Evolutionary conservation across 2,797 vertebrate species (phyloP).

Genomic region (Aselliscus stoliczkanus): DNA sequence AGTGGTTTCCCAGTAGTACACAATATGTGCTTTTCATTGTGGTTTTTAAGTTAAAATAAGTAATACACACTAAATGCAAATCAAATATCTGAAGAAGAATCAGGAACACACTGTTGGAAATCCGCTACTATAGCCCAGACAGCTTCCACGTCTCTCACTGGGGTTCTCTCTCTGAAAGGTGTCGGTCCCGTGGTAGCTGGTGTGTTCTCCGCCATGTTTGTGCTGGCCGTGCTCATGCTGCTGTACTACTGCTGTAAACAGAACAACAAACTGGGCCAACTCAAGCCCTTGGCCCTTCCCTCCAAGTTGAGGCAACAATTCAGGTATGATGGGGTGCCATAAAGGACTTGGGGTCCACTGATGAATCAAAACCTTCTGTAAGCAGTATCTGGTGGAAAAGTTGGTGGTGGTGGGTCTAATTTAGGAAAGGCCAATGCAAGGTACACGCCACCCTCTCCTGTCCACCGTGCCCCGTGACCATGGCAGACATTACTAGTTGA

Average conservation of each 20-base stretch:
- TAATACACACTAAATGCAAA: neutral
- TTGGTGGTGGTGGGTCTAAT: neutral
- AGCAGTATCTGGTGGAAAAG: neutral
- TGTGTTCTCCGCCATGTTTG: constrained; percentile 69
- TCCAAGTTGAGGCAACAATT: constrained; percentile 77
- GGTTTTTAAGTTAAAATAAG: neutral
- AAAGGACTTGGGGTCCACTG: neutral
- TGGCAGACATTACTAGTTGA: neutral
- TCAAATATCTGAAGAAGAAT: neutral
- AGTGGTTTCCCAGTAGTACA: neutral
- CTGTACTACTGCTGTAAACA: constrained; percentile 74
- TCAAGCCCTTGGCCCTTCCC: constrained; percentile 63
- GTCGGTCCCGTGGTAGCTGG: constrained; percentile 69
- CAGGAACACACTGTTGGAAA: neutral
- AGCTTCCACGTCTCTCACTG: neutral
- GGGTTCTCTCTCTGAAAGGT: constrained; percentile 70
- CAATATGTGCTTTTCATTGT: neutral
- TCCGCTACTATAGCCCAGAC: neutral
- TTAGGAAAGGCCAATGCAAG: neutral
- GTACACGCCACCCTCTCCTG: rapidly evolving
- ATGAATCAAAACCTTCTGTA: neutral
- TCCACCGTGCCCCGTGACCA: neutral
- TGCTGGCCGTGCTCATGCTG: constrained; percentile 70
- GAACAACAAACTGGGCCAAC: constrained; percentile 69
- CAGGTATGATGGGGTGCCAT: constrained; percentile 71